These are phyloP conservation scores for Xestia ashworthii DNA, from an alignment of 2,888 invertebrate species.

Conservation along the genomic window DNA sequence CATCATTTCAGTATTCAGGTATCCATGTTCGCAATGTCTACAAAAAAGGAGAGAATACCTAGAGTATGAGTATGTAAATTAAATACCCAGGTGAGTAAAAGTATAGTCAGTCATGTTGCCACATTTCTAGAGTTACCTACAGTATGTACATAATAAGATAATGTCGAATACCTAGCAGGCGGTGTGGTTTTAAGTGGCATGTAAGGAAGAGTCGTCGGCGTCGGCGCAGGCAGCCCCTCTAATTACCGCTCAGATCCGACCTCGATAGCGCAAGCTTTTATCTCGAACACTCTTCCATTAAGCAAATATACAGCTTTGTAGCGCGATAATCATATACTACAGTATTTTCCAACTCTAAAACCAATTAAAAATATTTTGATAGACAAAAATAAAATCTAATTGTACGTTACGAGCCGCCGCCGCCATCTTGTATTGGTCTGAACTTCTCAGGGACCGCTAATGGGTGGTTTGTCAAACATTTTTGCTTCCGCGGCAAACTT, in stretches of 20 bases:
- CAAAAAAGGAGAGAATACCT: not conserved
- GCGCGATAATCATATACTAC: slow-evolving; percentile 86
- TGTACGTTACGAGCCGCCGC: slow-evolving; percentile 74
- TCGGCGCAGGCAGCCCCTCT: slow-evolving; percentile 78
- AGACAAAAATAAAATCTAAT: slow-evolving; percentile 88
- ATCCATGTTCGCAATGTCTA: not conserved
- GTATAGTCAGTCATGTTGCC: slow-evolving; percentile 53
- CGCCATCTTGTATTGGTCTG: slow-evolving; percentile 78
- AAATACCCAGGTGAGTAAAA: slow-evolving; percentile 28
- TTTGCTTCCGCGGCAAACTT: slow-evolving; percentile 78
- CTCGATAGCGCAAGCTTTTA: slow-evolving; percentile 88
- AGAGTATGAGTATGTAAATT: not conserved
- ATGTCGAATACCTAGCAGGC: slow-evolving; percentile 75
- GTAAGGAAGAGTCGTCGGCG: slow-evolving; percentile 79
- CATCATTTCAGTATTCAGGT: not conserved
- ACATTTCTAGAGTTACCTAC: slow-evolving; percentile 57
- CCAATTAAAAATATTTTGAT: slow-evolving; percentile 90
- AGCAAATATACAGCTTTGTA: slow-evolving; percentile 89
- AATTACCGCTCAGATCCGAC: slow-evolving; percentile 85
- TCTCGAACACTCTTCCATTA: slow-evolving; percentile 89
- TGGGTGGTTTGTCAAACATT: slow-evolving; percentile 85
- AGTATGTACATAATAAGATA: slow-evolving; percentile 76
- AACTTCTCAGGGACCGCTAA: slow-evolving; percentile 76
- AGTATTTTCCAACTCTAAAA: slow-evolving; percentile 86
- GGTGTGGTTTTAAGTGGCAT: slow-evolving; percentile 89